Evolutionary conservation across 1,140 invertebrate species (phyloP).

Genomic region (Drosophila kikkawai): DNA sequence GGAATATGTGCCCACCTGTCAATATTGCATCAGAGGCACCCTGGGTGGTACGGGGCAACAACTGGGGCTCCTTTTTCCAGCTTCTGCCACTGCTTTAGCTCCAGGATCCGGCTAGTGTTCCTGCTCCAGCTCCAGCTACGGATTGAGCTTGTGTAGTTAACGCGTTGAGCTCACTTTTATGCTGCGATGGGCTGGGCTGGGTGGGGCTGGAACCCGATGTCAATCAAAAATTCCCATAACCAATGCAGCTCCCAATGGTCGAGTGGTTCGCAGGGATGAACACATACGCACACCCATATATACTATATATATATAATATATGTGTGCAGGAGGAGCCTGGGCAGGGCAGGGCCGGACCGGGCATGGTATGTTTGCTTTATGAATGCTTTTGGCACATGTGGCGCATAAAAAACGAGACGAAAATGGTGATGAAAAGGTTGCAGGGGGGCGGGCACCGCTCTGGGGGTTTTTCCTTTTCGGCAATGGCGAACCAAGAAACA

Average conservation of each 20-base stretch:
- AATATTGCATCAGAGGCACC: conserved; percentile 80
- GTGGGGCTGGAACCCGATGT: conserved; percentile 59
- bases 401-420: conserved; percentile 81
- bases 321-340: conserved; percentile 7
- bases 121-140: conserved; percentile 11
- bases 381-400: conserved; percentile 81
- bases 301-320: conserved; percentile 8
- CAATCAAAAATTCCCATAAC: conserved; percentile 84
- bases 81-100: conserved; percentile 11
- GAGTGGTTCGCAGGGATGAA: conserved; percentile 48
- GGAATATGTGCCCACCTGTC: conserved; percentile 62
- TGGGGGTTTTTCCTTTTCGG: conserved; percentile 44
- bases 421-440: conserved; percentile 52
- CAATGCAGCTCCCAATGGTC: conserved; percentile 67
- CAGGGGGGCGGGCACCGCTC: conserved; percentile 22
- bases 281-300: conserved; percentile 24
- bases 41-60: conserved; percentile 57
- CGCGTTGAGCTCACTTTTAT: conserved; percentile 60
- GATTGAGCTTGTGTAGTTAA: conserved; percentile 68
- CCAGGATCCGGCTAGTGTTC: conserved; percentile 26
- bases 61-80: conserved; percentile 18
- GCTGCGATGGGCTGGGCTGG: conserved; percentile 13
- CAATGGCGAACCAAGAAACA: conserved; percentile 73
- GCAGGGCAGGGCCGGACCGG: background rate
- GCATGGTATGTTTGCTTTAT: conserved; percentile 69